Evolutionary conservation across 2,888 invertebrate species (phyloP).

Genomic region (Rhimphoctona megacephalus): DNA sequence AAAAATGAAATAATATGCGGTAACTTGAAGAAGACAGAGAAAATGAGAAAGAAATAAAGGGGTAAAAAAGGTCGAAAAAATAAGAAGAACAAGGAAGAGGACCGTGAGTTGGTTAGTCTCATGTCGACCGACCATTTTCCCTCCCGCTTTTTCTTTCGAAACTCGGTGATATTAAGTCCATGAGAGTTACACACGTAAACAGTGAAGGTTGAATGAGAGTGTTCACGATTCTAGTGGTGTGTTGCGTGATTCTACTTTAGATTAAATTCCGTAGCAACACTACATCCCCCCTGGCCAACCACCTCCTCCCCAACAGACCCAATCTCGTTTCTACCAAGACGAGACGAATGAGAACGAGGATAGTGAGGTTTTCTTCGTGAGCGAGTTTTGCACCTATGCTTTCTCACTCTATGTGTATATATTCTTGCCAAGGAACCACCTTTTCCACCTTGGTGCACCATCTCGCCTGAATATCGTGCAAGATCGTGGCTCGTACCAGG

Average conservation of each 20-base stretch:
- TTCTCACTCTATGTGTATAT: slow-evolving; percentile 6
- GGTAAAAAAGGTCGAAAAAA: neutral
- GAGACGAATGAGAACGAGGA: slow-evolving; percentile 31
- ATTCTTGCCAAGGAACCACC: slow-evolving; percentile 40
- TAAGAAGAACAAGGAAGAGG: slow-evolving; percentile 46
- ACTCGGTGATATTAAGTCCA: slow-evolving; percentile 54
- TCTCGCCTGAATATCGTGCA: slow-evolving; percentile 33
- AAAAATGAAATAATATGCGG: slow-evolving; percentile 67
- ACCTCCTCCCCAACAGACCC: slow-evolving; percentile 45
- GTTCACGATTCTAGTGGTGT: slow-evolving; percentile 46
- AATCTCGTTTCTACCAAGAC: slow-evolving; percentile 62
- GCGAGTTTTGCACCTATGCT: slow-evolving; percentile 43
- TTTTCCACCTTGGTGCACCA: slow-evolving; percentile 61
- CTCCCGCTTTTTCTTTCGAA: neutral
- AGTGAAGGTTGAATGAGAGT: slow-evolving; percentile 29
- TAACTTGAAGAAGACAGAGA: slow-evolving; percentile 73
- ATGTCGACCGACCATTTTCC: slow-evolving; percentile 25
- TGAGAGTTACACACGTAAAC: slow-evolving; percentile 34
- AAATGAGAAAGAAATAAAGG: slow-evolving; percentile 4
- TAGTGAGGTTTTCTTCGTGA: slow-evolving; percentile 56
- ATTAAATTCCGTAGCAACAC: slow-evolving; percentile 80
- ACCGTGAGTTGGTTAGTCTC: slow-evolving; percentile 21
- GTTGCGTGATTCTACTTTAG: slow-evolving; percentile 79
- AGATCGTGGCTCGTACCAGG: neutral
- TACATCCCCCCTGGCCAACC: slow-evolving; percentile 48